Base-by-base conservation (phyloP, 1,140 invertebrate species). In the Micrasema minimum region DNA sequence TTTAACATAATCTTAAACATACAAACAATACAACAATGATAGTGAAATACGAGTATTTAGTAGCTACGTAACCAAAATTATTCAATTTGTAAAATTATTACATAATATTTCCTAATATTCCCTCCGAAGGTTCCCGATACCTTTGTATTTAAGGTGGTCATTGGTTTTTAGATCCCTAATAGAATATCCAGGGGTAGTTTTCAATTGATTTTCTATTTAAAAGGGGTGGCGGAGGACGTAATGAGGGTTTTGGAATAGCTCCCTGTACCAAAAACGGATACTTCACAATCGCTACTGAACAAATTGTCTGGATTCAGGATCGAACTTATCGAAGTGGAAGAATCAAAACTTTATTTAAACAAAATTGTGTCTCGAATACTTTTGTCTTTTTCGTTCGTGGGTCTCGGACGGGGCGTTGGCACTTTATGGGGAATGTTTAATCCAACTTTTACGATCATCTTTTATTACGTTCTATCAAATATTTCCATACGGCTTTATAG, bases 401-500 rank as follows among this genome's bases (percentile, higher is more conserved):
- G 16, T 51, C 22, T 23, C 9, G 20, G 7, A 7, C 7, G 7
- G 26, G 26, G 48, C 11, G 16, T 38, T 14, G 55, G 10, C 16
- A 11, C 2, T 20, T 23, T 59, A 16, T 16, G 55, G 18, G 38
- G 9, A 59, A 20, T 31, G 18, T 41, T 59, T 59, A 59, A 38
- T 59, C 55, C 35, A 41, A 59, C 20, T 59, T 59, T 59, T 59
- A 59, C 37, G 37, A 59, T 35, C 55, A 59, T 35, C 55, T 59
- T 59, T 59, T 59, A 59, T 59, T 59, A 41, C 35, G 51, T 59
- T 38, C 37, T 59, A 38, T 59, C 55, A 35, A 59, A 59, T 59
- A 59, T 59, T 59, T 59, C 55, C 55, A 59, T 59, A 59, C 37
- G 55, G 55, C 55, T 59, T 59, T 59, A 59, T 59, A 16, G 55